Evolutionary conservation across 2,797 vertebrate species (phyloP).

Genomic region (Novumbra hubbsi): DNA sequence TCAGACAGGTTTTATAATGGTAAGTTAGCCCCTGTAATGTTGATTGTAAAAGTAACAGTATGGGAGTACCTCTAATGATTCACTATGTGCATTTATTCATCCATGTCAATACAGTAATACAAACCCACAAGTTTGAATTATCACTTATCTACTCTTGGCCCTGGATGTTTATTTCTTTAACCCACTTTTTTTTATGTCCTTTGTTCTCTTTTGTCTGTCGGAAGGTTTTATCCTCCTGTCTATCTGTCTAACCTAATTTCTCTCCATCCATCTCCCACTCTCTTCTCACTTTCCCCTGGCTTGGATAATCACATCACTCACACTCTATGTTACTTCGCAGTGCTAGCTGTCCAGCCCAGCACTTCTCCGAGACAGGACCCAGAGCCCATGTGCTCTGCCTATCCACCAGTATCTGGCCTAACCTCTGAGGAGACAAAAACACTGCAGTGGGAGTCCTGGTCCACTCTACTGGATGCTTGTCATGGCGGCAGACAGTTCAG

Average conservation of each 20-base stretch:
- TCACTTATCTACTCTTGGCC: too few relatives aligned
- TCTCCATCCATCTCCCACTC: neutral
- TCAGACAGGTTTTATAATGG: too few relatives aligned
- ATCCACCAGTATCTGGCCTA: neutral
- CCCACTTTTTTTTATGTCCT: neutral
- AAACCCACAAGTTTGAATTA: too few relatives aligned
- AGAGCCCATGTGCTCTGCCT: neutral
- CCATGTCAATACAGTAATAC: too few relatives aligned
- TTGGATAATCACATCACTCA: slow-evolving; percentile 14
- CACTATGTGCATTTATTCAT: too few relatives aligned
- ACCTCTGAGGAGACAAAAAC: neutral
- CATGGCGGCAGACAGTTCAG: slow-evolving; percentile 2
- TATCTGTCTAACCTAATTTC: neutral
- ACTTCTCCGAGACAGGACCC: neutral
- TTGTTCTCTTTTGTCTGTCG: slow-evolving; percentile 17
- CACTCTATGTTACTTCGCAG: neutral
- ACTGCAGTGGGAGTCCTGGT: neutral
- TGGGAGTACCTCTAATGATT: too few relatives aligned
- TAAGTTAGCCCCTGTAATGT: too few relatives aligned
- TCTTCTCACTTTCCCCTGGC: neutral
- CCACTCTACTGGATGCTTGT: neutral
- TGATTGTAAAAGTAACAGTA: too few relatives aligned
- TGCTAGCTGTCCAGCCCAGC: slow-evolving; percentile 1
- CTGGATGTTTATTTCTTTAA: neutral
- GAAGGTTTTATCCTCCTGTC: neutral